Conservation (phyloP, 1,140 invertebrate species). For the Cydia splendana region DNA sequence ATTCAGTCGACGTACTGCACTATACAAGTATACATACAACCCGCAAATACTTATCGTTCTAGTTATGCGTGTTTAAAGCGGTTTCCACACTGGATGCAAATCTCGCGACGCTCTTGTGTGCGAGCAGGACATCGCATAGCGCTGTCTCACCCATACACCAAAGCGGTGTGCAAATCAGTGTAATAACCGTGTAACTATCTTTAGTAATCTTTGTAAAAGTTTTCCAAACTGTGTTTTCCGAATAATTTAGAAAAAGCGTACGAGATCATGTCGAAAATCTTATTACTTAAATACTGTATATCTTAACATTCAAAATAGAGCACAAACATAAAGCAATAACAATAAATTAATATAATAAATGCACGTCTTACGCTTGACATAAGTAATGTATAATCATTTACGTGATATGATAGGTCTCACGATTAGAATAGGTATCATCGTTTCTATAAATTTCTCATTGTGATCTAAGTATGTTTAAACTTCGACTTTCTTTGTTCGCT, state of each 20-base stretch:
- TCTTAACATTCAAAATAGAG: not conserved
- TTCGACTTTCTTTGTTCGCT: too few species aligned
- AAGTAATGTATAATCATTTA: too few species aligned
- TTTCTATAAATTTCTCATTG: too few species aligned
- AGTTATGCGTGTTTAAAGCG: conserved; percentile 1
- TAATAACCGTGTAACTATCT: too few species aligned
- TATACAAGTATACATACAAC: not conserved
- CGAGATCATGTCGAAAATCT: conserved; percentile 25
- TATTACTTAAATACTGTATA: not conserved
- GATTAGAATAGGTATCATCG: too few species aligned
- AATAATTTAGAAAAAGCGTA: conserved; percentile 13
- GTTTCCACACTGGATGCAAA: too few species aligned
- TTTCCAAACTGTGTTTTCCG: not conserved
- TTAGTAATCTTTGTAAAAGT: conserved; percentile 5
- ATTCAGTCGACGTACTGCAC: conserved; percentile 5
- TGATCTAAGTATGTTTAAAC: too few species aligned
- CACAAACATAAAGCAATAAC: conserved; percentile 2
- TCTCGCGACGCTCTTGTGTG: too few species aligned
- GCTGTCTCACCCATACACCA: too few species aligned
- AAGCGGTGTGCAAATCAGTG: too few species aligned
- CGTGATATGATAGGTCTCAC: too few species aligned
- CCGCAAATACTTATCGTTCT: not conserved
- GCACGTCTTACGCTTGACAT: not conserved
- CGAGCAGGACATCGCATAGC: too few species aligned
- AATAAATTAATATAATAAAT: conserved; percentile 20